Evolutionary conservation across 2,797 vertebrate genomes (phyloP).

Genomic region (Petrocephalus schoutedeni): DNA sequence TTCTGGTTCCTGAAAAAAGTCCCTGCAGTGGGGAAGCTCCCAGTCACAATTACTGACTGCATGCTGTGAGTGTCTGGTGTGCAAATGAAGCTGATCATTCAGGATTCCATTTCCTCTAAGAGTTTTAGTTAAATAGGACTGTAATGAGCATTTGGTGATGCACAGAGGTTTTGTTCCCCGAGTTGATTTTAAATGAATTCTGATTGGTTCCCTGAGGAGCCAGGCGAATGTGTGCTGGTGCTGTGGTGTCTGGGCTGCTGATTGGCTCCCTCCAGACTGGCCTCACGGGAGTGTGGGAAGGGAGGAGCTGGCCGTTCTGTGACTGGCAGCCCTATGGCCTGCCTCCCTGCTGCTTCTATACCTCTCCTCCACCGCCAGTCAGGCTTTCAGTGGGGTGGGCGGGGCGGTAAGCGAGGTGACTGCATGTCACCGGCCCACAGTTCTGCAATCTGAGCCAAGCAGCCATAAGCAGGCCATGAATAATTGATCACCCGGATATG

Average conservation of each 20-base stretch:
- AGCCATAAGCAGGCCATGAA: slow-evolving; percentile 54
- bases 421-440: slow-evolving; percentile 38
- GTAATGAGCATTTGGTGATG: not conserved
- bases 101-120: not conserved
- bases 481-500: slow-evolving; percentile 62
- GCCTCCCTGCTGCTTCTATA: not conserved
- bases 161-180: not conserved
- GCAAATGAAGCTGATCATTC: not conserved
- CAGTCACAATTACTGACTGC: not conserved
- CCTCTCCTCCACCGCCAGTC: not conserved
- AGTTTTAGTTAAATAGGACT: not conserved
- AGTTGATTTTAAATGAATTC: not conserved
- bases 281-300: not conserved
- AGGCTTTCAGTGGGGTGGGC: not conserved
- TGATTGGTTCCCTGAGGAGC: not conserved
- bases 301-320: not conserved
- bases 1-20: not conserved
- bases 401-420: not conserved
- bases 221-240: not conserved
- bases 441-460: slow-evolving; percentile 34
- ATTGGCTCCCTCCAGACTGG: not conserved
- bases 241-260: not conserved
- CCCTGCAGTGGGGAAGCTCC: not conserved
- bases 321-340: not conserved
- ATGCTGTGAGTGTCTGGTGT: not conserved